Evolutionary conservation across 1,140 invertebrate genomes (phyloP).

Genomic region (Atta texana): DNA sequence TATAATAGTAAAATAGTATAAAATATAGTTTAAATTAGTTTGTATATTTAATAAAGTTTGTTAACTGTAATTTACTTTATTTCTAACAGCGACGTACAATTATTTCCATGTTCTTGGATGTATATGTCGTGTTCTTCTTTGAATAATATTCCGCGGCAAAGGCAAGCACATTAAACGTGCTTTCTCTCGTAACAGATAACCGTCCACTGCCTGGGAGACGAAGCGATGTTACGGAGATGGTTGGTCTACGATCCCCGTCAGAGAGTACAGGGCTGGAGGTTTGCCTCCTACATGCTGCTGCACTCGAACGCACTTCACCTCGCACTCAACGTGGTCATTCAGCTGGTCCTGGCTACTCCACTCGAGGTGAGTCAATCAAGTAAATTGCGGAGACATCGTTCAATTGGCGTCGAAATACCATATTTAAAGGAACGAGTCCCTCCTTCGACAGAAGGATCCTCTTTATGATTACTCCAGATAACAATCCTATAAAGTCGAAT

Average conservation of each 20-base stretch:
- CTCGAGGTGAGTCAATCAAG: conserved; percentile 85
- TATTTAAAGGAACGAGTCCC: conserved; percentile 40
- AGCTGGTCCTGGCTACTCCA: conserved; percentile 90
- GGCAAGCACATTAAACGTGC: conserved; percentile 47
- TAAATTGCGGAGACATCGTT: conserved; percentile 69
- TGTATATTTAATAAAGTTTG: neutral
- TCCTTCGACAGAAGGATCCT: neutral
- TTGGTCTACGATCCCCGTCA: conserved; percentile 91
- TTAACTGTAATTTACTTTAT: conserved; percentile 43
- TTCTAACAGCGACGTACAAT: conserved; percentile 20
- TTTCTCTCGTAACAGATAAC: conserved; percentile 83
- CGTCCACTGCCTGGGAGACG: conserved; percentile 85
- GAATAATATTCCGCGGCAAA: conserved; percentile 42
- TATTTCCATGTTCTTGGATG: conserved; percentile 24
- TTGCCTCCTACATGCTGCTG: conserved; percentile 93
- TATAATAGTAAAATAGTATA: too few species aligned
- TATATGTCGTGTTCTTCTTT: neutral
- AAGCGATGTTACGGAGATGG: conserved; percentile 84
- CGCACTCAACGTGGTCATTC: conserved; percentile 88
- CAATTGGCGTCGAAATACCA: neutral
- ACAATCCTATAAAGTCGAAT: conserved; percentile 15
- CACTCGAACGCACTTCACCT: conserved; percentile 91
- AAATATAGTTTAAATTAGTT: neutral
- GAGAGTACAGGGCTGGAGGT: conserved; percentile 92
- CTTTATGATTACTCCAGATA: conserved; percentile 17